Evolutionary conservation across 1,140 invertebrate genomes (phyloP), one percentile per base, ranked within the genome.

Genomic region (Drosophila micromelanica): DNA sequence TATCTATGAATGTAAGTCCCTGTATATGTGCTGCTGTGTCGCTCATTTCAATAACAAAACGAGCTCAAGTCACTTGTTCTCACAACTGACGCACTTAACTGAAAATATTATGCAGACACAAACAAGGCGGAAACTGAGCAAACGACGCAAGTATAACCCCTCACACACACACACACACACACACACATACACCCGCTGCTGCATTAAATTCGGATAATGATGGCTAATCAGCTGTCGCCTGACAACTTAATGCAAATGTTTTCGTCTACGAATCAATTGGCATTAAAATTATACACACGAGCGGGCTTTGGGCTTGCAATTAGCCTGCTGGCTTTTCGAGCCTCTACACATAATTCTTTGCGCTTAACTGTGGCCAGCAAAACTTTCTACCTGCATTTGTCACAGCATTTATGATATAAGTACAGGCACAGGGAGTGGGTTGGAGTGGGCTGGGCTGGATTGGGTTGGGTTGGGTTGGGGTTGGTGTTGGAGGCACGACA

Each of bases 1-100:
- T 80, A 49, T 78, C 43, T 62, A 32, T 49, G 57, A 65, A 45
- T 67, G 48, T 57, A 65, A 49, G 57, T 73, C 23, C 51, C 15
- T 43, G 42, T 60, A 23, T 38, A 9, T 54, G 20, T 60, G 37
- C 32, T 48, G 45, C 27, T 48, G 20, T 48, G 63, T 54, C 55
- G 64, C 84, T 89, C 79, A 87, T 87, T 89, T 87, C 82, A 87
- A 87, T 89, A 87, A 87, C 76, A 87, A 87, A 89, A 87, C 84
- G 71, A 87, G 79, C 76, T 89, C 67, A 62, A 82, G 75, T 87
- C 79, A 84, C 84, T 87, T 87, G 82, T 87, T 87, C 79, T 73
- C 84, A 79, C 82, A 87, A 89, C 82, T 87, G 82, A 65, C 82
- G 82, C 82, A 87, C 76, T 77, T 77, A 68, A 87, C 84, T 77